A percentile compares a stretch with the other conserved stretches of the same genome.
Evolutionary conservation across 1,140 invertebrate genomes (phyloP).

Genomic region (Scaptomyza graminum): DNA sequence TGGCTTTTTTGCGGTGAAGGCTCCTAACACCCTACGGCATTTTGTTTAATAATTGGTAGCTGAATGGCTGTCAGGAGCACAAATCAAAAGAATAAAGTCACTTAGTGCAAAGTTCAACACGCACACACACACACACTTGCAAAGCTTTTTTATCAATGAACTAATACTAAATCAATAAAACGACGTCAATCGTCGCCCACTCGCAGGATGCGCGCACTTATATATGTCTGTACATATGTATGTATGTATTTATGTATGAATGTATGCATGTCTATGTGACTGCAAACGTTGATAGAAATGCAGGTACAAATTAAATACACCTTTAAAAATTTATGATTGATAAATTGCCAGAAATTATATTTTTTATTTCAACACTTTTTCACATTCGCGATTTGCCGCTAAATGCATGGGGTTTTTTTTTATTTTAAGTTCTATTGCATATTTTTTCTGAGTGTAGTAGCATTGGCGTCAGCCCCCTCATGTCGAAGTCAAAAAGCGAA

Average conservation of each 20-base stretch:
- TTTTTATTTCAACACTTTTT: neutral
- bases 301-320: neutral
- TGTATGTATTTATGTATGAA: constrained; percentile 9
- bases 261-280: neutral
- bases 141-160: constrained; percentile 72
- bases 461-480: constrained; percentile 35
- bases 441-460: constrained; percentile 10
- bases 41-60: constrained; percentile 13
- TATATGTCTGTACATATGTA: neutral
- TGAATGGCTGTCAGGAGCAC: constrained; percentile 16
- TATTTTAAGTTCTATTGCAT: neutral
- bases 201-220: constrained; percentile 46
- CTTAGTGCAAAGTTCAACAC: constrained; percentile 19
- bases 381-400: neutral
- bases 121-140: constrained; percentile 12
- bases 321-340: neutral
- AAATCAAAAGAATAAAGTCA: constrained; percentile 11
- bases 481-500: constrained; percentile 34
- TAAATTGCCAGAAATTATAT: neutral
- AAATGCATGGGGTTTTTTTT: neutral
- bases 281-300: constrained; percentile 1
- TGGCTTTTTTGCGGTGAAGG: constrained; percentile 19
- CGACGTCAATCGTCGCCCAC: constrained; percentile 52
- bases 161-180: constrained; percentile 55
- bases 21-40: constrained; percentile 61